phyloP scores from a whole-genome alignment of 2,113 vertebrate species.

The Dolichotis patagonum region DNA sequence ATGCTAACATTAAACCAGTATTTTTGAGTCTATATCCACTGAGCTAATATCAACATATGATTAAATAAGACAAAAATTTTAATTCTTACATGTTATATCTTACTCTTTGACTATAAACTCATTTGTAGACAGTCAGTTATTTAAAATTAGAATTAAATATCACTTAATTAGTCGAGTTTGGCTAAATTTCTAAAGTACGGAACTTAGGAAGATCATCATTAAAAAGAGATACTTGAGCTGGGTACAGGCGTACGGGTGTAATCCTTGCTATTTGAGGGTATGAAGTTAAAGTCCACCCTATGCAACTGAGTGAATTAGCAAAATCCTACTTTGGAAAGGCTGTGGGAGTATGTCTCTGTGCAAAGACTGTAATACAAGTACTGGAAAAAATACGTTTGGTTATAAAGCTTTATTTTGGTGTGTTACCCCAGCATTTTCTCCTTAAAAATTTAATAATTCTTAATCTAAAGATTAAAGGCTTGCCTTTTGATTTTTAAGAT shows the following conservation, averaged over 20 bases:
- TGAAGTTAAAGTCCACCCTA: not conserved
- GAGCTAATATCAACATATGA: not conserved
- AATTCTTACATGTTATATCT: not conserved
- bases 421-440: not conserved
- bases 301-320: not conserved
- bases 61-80: not conserved
- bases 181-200: not conserved
- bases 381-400: not conserved
- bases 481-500: not conserved
- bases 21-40: not conserved
- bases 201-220: not conserved
- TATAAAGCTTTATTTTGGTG: not conserved
- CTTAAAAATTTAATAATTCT: not conserved
- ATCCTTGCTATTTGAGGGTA: not conserved
- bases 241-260: not conserved
- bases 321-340: not conserved
- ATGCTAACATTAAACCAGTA: not conserved
- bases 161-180: not conserved
- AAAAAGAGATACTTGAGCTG: not conserved
- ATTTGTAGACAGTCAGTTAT: not conserved
- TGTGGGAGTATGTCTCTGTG: not conserved
- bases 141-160: not conserved
- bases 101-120: not conserved
- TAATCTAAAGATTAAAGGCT: slow-evolving; percentile 25
- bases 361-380: not conserved